phyloP scores from a whole-genome alignment of 2,888 invertebrate species.

The Zaprionus bogoriensis region DNA sequence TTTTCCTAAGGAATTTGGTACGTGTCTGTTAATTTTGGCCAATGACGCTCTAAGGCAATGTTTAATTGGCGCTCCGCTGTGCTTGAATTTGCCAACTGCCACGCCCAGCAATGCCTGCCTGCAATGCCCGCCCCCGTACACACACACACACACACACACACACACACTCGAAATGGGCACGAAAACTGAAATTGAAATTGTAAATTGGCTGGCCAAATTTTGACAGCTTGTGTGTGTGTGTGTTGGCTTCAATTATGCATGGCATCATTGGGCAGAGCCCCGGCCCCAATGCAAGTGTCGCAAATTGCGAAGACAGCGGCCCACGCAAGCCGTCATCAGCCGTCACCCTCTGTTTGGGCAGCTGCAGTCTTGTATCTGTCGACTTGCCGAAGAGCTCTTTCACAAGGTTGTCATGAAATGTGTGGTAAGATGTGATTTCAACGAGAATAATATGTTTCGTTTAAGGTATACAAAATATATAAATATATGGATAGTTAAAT shows the following conservation, averaged over 20 bases:
- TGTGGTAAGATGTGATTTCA: too few species aligned
- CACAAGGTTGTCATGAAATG: too few species aligned
- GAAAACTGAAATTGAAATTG: conserved; percentile 42
- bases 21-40: conserved; percentile 57
- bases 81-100: conserved; percentile 22
- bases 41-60: conserved; percentile 30
- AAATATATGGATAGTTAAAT: too few species aligned
- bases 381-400: conserved; percentile 5
- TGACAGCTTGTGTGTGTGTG: conserved; percentile 21
- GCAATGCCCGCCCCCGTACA: conserved; percentile 1
- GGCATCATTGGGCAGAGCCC: conserved; percentile 24
- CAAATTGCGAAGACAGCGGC: conserved; percentile 22
- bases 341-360: conserved; percentile 17
- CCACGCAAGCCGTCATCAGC: conserved; percentile 20
- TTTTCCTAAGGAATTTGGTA: conserved; percentile 65
- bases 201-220: conserved; percentile 31
- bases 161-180: conserved; percentile 21
- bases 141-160: conserved; percentile 5
- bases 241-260: conserved; percentile 45
- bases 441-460: too few species aligned
- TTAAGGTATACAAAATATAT: too few species aligned
- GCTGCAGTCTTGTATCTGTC: conserved; percentile 31
- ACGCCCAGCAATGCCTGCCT: conserved; percentile 20
- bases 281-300: conserved; percentile 36
- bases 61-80: conserved; percentile 4